These are phyloP conservation scores for Spinus pinus DNA, from an alignment of 2,797 vertebrate genomes.

Conservation along the genomic window DNA sequence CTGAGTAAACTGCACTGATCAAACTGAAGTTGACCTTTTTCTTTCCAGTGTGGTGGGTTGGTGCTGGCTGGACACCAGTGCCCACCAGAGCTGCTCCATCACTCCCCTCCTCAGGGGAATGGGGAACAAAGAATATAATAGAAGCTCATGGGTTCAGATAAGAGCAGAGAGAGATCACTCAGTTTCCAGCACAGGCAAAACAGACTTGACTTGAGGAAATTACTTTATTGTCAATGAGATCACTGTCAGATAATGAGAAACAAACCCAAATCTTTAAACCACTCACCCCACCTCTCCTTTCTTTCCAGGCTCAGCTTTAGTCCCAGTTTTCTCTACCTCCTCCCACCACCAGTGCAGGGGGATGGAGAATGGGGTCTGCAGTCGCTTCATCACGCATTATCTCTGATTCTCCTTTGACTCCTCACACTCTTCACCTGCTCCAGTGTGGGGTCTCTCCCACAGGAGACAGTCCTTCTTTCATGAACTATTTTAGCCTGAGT, in stretches of 20 bases:
- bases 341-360: background rate
- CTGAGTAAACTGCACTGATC: background rate
- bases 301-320: background rate
- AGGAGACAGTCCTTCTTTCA: background rate
- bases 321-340: background rate
- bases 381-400: background rate
- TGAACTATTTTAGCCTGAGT: background rate
- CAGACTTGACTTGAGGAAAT: background rate
- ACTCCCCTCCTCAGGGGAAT: background rate
- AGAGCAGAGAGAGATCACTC: background rate
- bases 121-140: background rate
- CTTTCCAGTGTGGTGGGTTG: background rate
- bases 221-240: background rate
- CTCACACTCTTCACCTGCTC: background rate
- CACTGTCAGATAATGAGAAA: background rate
- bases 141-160: background rate
- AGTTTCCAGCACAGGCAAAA: background rate
- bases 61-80: background rate
- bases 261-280: background rate
- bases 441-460: background rate
- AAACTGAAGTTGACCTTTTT: background rate
- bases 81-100: background rate
- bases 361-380: background rate
- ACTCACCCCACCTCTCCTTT: background rate
- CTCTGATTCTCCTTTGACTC: background rate